A percentile compares a stretch with the other conserved stretches of the same genome.
phyloP scores from a whole-genome alignment of 2,888 invertebrate species.

The Apocheima hispidaria region DNA sequence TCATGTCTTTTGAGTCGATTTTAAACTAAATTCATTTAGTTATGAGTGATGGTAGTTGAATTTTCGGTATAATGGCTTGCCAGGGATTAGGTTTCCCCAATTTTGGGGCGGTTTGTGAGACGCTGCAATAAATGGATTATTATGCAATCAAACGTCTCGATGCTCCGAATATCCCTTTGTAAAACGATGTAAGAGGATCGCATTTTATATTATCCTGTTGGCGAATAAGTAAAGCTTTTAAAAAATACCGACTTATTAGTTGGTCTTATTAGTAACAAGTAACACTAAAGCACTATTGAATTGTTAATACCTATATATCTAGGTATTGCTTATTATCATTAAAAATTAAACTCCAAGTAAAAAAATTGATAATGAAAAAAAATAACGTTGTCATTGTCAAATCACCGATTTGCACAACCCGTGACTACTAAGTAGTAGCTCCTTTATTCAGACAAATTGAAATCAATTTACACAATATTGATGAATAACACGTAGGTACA shows the following conservation, averaged over 20 bases:
- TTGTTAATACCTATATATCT: too few relatives aligned
- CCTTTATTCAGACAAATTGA: not conserved
- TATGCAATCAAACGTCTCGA: constrained; percentile 74
- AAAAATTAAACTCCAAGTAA: too few relatives aligned
- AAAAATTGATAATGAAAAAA: not conserved
- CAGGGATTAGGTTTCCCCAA: constrained; percentile 83
- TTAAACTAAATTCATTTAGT: constrained; percentile 48
- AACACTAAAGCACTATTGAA: too few relatives aligned
- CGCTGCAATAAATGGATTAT: constrained; percentile 79
- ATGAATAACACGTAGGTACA: not conserved
- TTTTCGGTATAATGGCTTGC: constrained; percentile 81
- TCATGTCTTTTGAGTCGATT: constrained; percentile 59
- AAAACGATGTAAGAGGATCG: constrained; percentile 39
- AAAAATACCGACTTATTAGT: not conserved
- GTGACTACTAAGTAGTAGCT: not conserved
- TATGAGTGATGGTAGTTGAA: constrained; percentile 73
- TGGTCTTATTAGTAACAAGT: too few relatives aligned
- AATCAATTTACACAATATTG: constrained; percentile 8
- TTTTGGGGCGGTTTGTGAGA: constrained; percentile 70
- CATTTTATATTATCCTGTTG: constrained; percentile 37
- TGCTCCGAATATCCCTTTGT: constrained; percentile 32
- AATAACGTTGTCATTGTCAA: too few relatives aligned
- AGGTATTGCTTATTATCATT: too few relatives aligned
- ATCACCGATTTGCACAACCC: not conserved
- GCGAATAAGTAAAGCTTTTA: not conserved